Conservation (phyloP, 1,140 invertebrate species). For the Parasteatoda tepidariorum region DNA sequence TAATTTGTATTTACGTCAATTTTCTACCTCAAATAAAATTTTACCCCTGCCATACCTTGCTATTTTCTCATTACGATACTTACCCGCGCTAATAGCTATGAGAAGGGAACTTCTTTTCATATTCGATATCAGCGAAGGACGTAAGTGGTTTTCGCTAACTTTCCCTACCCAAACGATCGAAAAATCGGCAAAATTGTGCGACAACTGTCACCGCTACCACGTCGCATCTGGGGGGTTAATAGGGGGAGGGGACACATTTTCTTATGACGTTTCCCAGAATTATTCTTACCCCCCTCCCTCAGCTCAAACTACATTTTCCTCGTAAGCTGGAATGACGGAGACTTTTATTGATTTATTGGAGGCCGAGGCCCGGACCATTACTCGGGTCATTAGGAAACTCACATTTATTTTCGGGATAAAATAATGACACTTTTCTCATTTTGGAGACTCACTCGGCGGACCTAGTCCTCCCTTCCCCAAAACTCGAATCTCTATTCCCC, state of each 20-base stretch:
- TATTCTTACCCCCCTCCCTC: not conserved
- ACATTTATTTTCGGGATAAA: conserved; percentile 60
- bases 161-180: conserved; percentile 21
- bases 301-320: not conserved
- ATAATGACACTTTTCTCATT: conserved; percentile 61
- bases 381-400: conserved; percentile 55
- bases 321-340: not conserved
- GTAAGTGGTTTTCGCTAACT: not conserved
- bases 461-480: not conserved
- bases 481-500: too few relatives aligned
- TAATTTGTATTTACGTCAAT: too few relatives aligned
- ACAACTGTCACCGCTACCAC: conserved; percentile 51
- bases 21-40: too few relatives aligned
- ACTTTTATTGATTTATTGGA: conserved; percentile 54
- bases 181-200: conserved; percentile 47
- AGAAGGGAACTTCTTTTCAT: not conserved
- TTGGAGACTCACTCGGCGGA: conserved; percentile 22
- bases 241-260: not conserved
- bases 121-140: not conserved
- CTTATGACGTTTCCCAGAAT: conserved; percentile 36
- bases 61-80: too few relatives aligned
- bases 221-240: conserved; percentile 44
- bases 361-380: conserved; percentile 51
- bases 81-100: not conserved
- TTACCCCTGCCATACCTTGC: too few relatives aligned